A percentile compares a stretch with the other conserved stretches of the same genome.
phyloP scores from a whole-genome alignment of 2,113 vertebrate genomes.

The Nesoenas mayeri region DNA sequence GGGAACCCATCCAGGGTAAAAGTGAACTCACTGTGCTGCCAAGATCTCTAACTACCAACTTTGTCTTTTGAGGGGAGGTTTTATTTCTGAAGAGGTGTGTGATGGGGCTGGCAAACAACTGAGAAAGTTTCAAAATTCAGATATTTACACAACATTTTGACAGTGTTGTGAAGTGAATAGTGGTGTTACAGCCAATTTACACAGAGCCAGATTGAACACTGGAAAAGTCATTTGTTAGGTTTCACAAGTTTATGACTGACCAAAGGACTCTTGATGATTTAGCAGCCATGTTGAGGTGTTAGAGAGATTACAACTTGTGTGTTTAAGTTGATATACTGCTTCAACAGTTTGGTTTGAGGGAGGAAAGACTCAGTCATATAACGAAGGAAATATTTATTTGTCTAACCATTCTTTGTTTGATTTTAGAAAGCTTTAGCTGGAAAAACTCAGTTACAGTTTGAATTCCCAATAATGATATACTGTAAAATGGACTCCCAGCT shows the following conservation, averaged over 20 bases:
- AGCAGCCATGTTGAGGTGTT: neutral
- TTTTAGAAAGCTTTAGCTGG: neutral
- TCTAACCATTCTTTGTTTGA: neutral
- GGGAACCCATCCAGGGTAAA: neutral
- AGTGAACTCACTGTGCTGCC: neutral
- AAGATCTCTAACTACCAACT: neutral
- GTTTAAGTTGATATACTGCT: neutral
- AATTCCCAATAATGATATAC: neutral
- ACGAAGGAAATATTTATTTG: neutral
- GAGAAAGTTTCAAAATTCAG: neutral
- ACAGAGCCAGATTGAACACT: neutral
- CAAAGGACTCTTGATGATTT: neutral
- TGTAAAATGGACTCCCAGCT: neutral
- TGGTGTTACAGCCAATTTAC: neutral
- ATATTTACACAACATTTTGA: neutral
- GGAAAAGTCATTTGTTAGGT: neutral
- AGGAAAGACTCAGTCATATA: neutral
- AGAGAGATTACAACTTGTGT: neutral
- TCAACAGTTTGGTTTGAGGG: neutral
- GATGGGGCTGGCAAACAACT: neutral
- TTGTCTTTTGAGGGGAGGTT: neutral
- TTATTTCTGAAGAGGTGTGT: neutral
- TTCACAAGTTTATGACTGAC: neutral
- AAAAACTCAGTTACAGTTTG: neutral
- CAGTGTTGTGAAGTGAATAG: neutral